Evolutionary conservation across 2,113 vertebrate genomes (phyloP), one percentile per base, ranked within the genome.

Genomic region (Gavia stellata): DNA sequence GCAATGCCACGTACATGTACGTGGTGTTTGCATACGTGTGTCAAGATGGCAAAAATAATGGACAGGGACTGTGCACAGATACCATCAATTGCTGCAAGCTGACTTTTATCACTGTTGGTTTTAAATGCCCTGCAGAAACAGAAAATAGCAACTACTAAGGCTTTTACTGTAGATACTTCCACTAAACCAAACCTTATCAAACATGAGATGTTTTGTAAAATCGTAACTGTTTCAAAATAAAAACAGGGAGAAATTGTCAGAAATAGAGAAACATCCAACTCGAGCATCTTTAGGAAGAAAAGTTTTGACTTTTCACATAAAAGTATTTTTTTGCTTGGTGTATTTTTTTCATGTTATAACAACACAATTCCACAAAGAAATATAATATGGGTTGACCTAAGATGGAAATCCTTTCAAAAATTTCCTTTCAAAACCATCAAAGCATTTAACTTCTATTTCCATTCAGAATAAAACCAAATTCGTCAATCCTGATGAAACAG

Each of bases 1-100:
- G 8, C 31, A 85, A 56, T 6, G 17, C 14, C 73, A 40, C 0
- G 1, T 34, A 26, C 0, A 0, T 8, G 13, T 24, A 40, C 3
- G 1, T 26, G n/a, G 31, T 74, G 25, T 33, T 90, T 52, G 26
- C 26, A 36, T 19, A 42, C 3, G 3, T 14, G 14, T 44, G 36
- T 45, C 67, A 53, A 38, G 33, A 17, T 23, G 34, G 67, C 36
- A 92, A 94, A 91, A 88, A 45, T 34, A 86, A 78, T 5, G 24
- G 47, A 12, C 38, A 79, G 50, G 59, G 29, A 36, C 17, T 12
- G 14, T 42, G 65, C 40, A 44, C 21, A 68, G 52, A 36, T 42
- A 52, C 14, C 18, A 71, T 8, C 23, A 44, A 50, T 17, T 70
- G 31, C 66, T 74, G 33, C 34, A 56, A 52, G 34, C 7, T 71